Base-by-base conservation (phyloP, 2,888 invertebrate genomes). In the Drosophila percnosoma region DNA sequence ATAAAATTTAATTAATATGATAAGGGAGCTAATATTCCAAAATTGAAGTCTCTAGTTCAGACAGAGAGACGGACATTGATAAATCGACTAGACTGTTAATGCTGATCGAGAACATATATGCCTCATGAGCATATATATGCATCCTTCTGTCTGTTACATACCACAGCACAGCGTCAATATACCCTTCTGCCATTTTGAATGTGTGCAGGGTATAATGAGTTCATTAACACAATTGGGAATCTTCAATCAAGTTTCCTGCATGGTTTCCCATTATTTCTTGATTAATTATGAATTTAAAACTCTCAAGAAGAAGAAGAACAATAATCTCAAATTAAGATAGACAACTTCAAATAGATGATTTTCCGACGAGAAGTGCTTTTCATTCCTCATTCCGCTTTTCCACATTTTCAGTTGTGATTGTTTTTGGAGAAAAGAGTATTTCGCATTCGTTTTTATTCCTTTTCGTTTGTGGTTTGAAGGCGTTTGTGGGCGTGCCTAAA, bases 401-500 rank as follows among this genome's bases (percentile, higher is more conserved):
- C n/a, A n/a, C 0, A 11, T 21, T 21, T 42, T 2, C 7, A 13
- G 6, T 15, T n/a, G 29, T 6, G 15, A 21, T 31, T 31, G 24
- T 10, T 48, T 15, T 5, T 18, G 10, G 31, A 10, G 10, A 1
- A 27, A 38, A 55, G 38, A 38, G 55, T 29, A 29, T 55, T 38
- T 5, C 7, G 2, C 0, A 29, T 27, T n/a, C 27, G 27, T 13
- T 27, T 11, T 54, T 8, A n/a, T 4, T n/a, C n/a, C 11, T 4
- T 18, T 10, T 36, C 10, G 24, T 18, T 36, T 24, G 11, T 40
- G 15, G 4, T 7, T 57, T 11, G 11, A 13, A 29, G 31, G 57
- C 31, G 40, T n/a, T 15, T 31, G 38, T 27, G 33, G 70, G 70
- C 61, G 68, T 70, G 49, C 24, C 15, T 15, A 60, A 57, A 61